Base-by-base conservation (phyloP, 2,797 vertebrate species). In the Sebastes miniatus region DNA sequence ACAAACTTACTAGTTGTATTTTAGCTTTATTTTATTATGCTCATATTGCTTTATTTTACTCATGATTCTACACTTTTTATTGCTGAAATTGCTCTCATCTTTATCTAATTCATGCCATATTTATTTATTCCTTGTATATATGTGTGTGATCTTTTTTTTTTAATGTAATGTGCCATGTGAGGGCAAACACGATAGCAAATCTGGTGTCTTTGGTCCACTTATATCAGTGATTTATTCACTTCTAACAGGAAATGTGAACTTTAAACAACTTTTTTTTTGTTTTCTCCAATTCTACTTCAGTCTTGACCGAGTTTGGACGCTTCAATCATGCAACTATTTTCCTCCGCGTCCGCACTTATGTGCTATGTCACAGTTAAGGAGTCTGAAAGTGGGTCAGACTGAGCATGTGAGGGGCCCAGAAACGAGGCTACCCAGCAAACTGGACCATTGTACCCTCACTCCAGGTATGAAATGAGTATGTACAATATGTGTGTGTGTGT, bases 371-470 rank as follows among this genome's bases (percentile, higher is more conserved):
- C 66, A 83, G 73, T 69, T 58, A 70, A 67, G 66, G 39, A 86
- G 72, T 50, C 59, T 59, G 32, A 69, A 92, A 91, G 69, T 90
- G 81, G 90, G 88, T 91, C 87, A 91, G 80, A 77, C 61, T 2
- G 8, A 80, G 58, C 74, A 83, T 67, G 73, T 29, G 52, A 79
- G 86, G 59, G 79, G 72, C 77, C 73, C 65, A 29, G 67, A 81
- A 85, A 85, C 18, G 79, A 86, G 83, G 66, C 73, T 68, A 34
- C 57, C 3, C 77, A 71, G 76, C 73, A 80, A 43, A 74, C 27
- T 12, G 54, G 25, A 50, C 58, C 16, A 73, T 58, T 74, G 82
- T 81, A 63, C 80, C 65, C 57, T 80, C 58, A 31, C 63, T 43
- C 22, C 83, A 87, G 86, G 83, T 88, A 79, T 76, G 56, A 65